Percentiles rank a stretch among this genome's conserved stretches.
phyloP scores from a whole-genome alignment of 2,888 invertebrate genomes.

The Bellardia bayeri region DNA sequence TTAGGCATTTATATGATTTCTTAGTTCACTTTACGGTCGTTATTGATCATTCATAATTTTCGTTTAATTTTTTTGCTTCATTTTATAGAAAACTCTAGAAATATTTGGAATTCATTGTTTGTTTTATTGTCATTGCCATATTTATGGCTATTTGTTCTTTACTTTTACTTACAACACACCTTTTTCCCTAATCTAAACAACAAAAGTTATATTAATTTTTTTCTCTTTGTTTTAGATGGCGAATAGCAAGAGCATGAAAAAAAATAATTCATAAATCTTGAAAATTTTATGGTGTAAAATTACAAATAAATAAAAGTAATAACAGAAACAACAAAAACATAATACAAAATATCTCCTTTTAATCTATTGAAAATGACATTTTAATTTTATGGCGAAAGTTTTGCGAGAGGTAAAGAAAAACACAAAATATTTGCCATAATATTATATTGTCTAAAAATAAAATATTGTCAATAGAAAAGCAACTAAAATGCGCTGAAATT shows the following conservation, averaged over 20 bases:
- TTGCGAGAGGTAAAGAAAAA: not conserved
- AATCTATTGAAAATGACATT: constrained; percentile 63
- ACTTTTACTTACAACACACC: constrained; percentile 31
- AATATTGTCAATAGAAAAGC: not conserved
- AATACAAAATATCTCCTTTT: constrained; percentile 43
- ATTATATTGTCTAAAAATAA: not conserved
- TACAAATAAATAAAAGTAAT: constrained; percentile 53
- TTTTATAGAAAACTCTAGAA: constrained; percentile 44
- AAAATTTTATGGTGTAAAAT: constrained; percentile 55
- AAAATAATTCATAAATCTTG: constrained; percentile 70
- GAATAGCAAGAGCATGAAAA: not conserved
- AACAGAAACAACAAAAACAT: constrained; percentile 27
- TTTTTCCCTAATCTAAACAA: not conserved
- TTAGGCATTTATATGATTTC: not conserved
- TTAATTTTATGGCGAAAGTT: constrained; percentile 50
- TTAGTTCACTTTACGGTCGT: not conserved
- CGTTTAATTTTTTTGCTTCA: not conserved
- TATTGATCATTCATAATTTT: not conserved
- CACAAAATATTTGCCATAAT: constrained; percentile 12
- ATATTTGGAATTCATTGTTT: constrained; percentile 81
- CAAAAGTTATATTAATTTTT: constrained; percentile 7
- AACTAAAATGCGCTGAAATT: constrained; percentile 1
- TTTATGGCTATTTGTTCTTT: constrained; percentile 70
- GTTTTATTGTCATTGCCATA: constrained; percentile 75
- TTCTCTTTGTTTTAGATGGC: constrained; percentile 37